phyloP scores from a whole-genome alignment of 2,888 invertebrate genomes.

The Pseudococcus viburni region DNA sequence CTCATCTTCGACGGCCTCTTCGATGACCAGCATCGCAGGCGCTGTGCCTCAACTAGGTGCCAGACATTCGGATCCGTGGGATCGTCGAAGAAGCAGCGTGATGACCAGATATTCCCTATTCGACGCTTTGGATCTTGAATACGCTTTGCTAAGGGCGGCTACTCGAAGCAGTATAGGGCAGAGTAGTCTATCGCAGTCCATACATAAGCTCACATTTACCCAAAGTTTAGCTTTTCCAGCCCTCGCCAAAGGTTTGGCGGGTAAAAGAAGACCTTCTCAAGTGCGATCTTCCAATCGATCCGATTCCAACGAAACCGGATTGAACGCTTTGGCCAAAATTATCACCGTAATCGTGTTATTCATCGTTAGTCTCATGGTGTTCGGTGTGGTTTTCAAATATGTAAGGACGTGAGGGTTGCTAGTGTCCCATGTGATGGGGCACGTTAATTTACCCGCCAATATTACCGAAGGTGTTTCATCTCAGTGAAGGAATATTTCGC shows the following conservation, averaged over 20 bases:
- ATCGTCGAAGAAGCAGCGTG: constrained; percentile 74
- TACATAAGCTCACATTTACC: constrained; percentile 82
- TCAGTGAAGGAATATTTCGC: background rate
- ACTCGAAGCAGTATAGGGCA: constrained; percentile 82
- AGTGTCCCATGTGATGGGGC: constrained; percentile 74
- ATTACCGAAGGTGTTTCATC: constrained; percentile 45
- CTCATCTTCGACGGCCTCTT: constrained; percentile 72
- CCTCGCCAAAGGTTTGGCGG: constrained; percentile 78
- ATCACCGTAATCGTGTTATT: constrained; percentile 80
- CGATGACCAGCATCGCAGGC: constrained; percentile 69
- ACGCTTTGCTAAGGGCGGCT: constrained; percentile 79
- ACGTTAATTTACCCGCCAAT: constrained; percentile 57
- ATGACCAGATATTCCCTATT: constrained; percentile 79
- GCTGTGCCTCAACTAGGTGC: constrained; percentile 69
- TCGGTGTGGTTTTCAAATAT: constrained; percentile 82
- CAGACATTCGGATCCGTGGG: constrained; percentile 71
- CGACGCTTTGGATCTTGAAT: constrained; percentile 81
- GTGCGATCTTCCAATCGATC: constrained; percentile 71
- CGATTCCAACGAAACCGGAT: constrained; percentile 77
- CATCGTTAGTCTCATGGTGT: constrained; percentile 80
- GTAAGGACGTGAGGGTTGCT: constrained; percentile 84
- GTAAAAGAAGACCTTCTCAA: constrained; percentile 74
- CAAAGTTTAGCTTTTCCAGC: constrained; percentile 83
- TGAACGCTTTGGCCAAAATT: constrained; percentile 81
- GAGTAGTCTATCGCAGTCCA: constrained; percentile 78